Conservation (phyloP, 2,113 vertebrate genomes). For the Forbesichthys agassizii region DNA sequence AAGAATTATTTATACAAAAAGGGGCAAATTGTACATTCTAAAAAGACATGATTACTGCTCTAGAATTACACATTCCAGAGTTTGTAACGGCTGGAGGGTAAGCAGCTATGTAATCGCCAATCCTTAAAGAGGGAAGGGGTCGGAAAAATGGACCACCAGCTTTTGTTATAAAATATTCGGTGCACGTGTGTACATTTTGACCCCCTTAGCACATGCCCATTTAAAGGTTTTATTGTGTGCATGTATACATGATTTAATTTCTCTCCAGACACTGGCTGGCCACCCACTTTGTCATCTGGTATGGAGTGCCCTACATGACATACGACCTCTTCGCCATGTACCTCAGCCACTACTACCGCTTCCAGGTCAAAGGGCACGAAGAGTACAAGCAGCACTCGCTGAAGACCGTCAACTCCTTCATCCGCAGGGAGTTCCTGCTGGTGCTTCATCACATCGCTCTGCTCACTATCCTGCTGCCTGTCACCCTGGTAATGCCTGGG, state of each 20-base stretch:
- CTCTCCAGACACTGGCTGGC: conserved; percentile 90
- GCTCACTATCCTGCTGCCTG: conserved; percentile 87
- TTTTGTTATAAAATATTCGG: too few relatives aligned
- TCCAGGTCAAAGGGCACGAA: conserved; percentile 73
- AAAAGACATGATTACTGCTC: too few relatives aligned
- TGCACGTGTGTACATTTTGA: background rate
- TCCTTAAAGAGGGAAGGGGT: too few relatives aligned
- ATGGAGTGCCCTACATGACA: conserved; percentile 92
- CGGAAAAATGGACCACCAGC: too few relatives aligned
- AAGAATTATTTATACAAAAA: too few relatives aligned
- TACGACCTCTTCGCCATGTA: conserved; percentile 96
- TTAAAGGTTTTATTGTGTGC: background rate
- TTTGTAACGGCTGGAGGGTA: too few relatives aligned
- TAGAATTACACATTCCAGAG: too few relatives aligned
- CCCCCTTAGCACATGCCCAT: background rate
- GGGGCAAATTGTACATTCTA: too few relatives aligned
- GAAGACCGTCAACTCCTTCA: conserved; percentile 80
- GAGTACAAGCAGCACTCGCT: conserved; percentile 79
- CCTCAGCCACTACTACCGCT: conserved; percentile 91
- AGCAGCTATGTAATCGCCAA: too few relatives aligned
- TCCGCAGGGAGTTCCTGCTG: conserved; percentile 88
- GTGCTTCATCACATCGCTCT: conserved; percentile 91
- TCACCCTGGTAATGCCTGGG: conserved; percentile 83
- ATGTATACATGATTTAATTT: background rate
- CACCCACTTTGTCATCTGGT: conserved; percentile 86